Evolutionary conservation across 2,113 vertebrate genomes (phyloP).

Genomic region (Clarias macrocephalus): DNA sequence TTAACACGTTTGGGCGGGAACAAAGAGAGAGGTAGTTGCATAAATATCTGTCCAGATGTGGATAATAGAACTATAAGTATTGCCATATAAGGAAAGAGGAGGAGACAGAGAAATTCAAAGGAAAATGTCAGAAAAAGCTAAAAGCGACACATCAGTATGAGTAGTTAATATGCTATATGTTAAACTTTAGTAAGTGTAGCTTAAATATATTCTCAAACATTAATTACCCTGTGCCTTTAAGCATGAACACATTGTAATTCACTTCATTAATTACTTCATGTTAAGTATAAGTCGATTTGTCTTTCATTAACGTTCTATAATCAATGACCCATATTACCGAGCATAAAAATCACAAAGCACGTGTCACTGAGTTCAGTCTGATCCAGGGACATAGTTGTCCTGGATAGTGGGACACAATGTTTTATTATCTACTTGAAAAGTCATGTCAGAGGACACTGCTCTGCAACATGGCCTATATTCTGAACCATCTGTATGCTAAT

Average conservation of each 20-base stretch:
- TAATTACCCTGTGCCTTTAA: neutral
- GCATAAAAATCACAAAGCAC: neutral
- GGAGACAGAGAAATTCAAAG: too few relatives aligned
- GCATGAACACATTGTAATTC: neutral
- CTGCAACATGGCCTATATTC: conserved; percentile 3
- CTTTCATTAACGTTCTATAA: neutral
- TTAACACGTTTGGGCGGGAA: too few relatives aligned
- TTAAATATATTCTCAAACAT: neutral
- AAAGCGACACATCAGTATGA: neutral
- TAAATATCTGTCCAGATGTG: too few relatives aligned
- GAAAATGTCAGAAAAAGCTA: too few relatives aligned
- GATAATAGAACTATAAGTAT: too few relatives aligned
- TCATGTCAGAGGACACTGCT: conserved; percentile 20
- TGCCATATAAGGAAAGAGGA: too few relatives aligned
- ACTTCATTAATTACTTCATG: neutral
- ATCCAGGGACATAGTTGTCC: neutral
- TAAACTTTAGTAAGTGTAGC: neutral
- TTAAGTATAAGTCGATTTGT: neutral
- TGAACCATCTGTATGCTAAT: conserved; percentile 18
- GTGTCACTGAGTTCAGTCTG: neutral
- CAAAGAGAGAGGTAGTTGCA: too few relatives aligned
- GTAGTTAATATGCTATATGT: neutral
- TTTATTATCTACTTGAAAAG: conserved; percentile 7
- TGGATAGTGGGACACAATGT: neutral
- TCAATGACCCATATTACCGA: neutral